These are phyloP conservation scores for Bombus picipes DNA, from an alignment of 1,140 invertebrate genomes.

Conservation along the genomic window DNA sequence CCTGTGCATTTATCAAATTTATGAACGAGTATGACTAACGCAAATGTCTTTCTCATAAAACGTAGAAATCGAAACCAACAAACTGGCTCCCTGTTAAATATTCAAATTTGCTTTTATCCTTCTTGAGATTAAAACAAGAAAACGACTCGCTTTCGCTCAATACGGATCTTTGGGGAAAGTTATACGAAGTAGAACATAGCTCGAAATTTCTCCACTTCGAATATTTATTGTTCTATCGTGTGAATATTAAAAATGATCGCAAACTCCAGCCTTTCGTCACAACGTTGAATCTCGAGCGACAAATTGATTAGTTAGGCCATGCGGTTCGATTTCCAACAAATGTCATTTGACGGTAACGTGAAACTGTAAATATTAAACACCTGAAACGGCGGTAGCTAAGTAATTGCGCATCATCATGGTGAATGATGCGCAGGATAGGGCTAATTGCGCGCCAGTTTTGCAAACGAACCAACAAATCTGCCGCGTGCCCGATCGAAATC, in stretches of 20 bases:
- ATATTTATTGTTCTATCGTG: neutral
- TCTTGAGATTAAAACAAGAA: too few relatives aligned
- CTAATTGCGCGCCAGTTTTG: slow-evolving; percentile 12
- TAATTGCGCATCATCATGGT: neutral
- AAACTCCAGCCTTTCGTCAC: neutral
- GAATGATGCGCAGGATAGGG: neutral
- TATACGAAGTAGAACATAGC: too few relatives aligned
- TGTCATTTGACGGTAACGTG: neutral
- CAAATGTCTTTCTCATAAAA: too few relatives aligned
- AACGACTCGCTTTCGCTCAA: too few relatives aligned
- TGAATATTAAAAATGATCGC: neutral
- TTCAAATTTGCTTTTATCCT: too few relatives aligned
- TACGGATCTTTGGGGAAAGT: too few relatives aligned
- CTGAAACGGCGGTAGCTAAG: neutral
- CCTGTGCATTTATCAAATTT: neutral
- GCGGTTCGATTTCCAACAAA: neutral
- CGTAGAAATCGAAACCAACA: neutral
- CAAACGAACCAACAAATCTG: slow-evolving; percentile 5
- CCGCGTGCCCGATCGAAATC: slow-evolving; percentile 26
- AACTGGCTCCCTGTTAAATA: too few relatives aligned
- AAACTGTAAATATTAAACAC: neutral
- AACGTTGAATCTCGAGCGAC: neutral
- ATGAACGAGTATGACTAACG: neutral
- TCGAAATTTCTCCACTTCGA: too few relatives aligned
- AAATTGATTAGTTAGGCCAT: neutral